Evolutionary conservation across 2,888 invertebrate species (phyloP), one percentile per base, ranked within the genome.

Genomic region (Pollenia labialis): DNA sequence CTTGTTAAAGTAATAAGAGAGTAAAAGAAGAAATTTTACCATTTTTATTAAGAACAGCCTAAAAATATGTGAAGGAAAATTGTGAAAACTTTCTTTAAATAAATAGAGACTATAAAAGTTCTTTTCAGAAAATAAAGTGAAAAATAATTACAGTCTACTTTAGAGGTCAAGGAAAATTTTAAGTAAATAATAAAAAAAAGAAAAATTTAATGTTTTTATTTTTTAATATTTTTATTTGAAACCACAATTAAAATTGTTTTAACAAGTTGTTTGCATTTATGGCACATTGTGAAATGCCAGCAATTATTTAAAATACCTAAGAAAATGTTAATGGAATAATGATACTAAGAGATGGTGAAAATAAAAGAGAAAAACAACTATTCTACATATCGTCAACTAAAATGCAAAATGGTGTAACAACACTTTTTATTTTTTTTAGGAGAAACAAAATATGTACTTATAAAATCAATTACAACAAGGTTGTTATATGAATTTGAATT

Each of bases 311-410:
- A 58, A 18, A n/a, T 14, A 16, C 7, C 11, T 4, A 66, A 64
- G 8, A 44, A 76, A 84, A 87, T 89, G 85, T 89, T 89, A 89
- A 90, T 89, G 62, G 4, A 48, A 48, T 54, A 11, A 12, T 69
- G 11, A 75, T 12, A 12, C 8, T 60, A 18, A 90, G 11, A 40
- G n/a, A 32, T 58, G 52, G 50, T 52, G 18, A n/a, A 44, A 56
- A 23, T 40, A 23, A 16, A 50, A 50, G n/a, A 56, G 12, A 48
- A 54, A 54, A 42, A 42, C 23, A 23, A 44, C 16, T 9, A 60
- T 62, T 11, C 8, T 10, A 11, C 23, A 7, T 42, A 23, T 2
- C 18, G 18, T 23, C 18, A 23, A 23, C 18, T 23, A 23, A 23
- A 23, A 23, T 23, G 18, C 18, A 23, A 23, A 23, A 23, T 23